Base-by-base conservation (phyloP, 2,888 invertebrate genomes). In the Caenorhabditis wallacei region DNA sequence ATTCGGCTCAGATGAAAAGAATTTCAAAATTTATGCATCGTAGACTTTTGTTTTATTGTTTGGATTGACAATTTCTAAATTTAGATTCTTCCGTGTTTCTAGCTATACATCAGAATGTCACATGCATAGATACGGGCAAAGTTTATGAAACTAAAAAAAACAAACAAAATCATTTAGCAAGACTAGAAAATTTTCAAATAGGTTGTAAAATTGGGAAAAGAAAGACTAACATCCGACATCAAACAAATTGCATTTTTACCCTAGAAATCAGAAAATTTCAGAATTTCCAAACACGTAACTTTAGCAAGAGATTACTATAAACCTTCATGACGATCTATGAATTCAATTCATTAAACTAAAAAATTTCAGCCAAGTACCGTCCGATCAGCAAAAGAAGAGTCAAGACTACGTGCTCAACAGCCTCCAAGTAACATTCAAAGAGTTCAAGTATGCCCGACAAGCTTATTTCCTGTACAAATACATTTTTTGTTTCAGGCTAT, bases 361-460 rank as follows among this genome's bases (percentile, higher is more conserved):
- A 30, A 13, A 40, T 79, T 78, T n/a, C 74, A 82, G 82, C 84
- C 80, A 26, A 84, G 80, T 37, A 88, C 88, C n/a, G 87, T 87
- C 16, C 69, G 88, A 51, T 84, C 86, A 1, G 86, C 86, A 22
- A 88, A 88, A 71, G 88, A 88, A 74, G 88, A 88, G 66, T 85
- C 86, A 43, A 61, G 88, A 66, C 56, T 87, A 56, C 71, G 88
- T 7, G 84, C 86, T 26, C 86, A 84, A 37, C 80, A 85, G 66
- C 86, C 86, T 11, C 84, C 87, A 10, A 84, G 78, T 30, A 85
- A 80, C 30, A 78, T 82, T 24, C 83, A 85, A 24, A 70, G 87
- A 80, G 82, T 85, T 46, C 87, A 87, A 63, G 87, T 84, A 61
- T 22, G 20, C 2, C 20, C 7, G 0, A 8, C 0, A 10, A 3